These are phyloP conservation scores for Eugnorisma glareosa DNA, from an alignment of 2,888 invertebrate genomes.

Conservation along the genomic window DNA sequence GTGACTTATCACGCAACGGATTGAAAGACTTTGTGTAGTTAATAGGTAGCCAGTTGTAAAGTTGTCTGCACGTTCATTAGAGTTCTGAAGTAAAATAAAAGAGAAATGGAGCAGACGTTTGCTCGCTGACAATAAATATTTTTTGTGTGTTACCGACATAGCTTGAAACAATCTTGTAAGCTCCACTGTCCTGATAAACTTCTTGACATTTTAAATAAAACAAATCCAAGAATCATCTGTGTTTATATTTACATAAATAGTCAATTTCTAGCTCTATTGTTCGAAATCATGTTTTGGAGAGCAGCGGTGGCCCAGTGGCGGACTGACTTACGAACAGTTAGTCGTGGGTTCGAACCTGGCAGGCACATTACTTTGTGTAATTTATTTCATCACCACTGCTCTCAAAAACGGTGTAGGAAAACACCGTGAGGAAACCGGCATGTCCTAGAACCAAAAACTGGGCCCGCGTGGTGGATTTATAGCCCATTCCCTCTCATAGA, in stretches of 20 bases:
- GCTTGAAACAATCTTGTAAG: conserved; percentile 11
- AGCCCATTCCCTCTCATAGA: too few relatives aligned
- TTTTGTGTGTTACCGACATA: conserved; percentile 14
- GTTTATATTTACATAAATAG: background rate
- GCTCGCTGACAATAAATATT: conserved; percentile 35
- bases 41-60: conserved; percentile 56
- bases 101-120: conserved; percentile 32
- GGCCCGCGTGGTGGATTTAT: too few relatives aligned
- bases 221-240: background rate
- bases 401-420: too few relatives aligned
- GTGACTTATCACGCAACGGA: conserved; percentile 81
- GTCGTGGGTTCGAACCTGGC: too few relatives aligned
- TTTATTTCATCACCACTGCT: too few relatives aligned
- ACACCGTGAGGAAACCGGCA: too few relatives aligned
- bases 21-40: conserved; percentile 65
- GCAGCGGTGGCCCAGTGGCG: too few relatives aligned
- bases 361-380: too few relatives aligned
- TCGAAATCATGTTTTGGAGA: conserved; percentile 5
- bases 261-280: background rate
- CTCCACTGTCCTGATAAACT: background rate
- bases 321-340: too few relatives aligned
- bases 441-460: too few relatives aligned
- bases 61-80: conserved; percentile 59
- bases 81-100: conserved; percentile 47
- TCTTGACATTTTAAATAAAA: background rate